Conservation (phyloP, 2,797 vertebrate species). For the Sciurus carolinensis region DNA sequence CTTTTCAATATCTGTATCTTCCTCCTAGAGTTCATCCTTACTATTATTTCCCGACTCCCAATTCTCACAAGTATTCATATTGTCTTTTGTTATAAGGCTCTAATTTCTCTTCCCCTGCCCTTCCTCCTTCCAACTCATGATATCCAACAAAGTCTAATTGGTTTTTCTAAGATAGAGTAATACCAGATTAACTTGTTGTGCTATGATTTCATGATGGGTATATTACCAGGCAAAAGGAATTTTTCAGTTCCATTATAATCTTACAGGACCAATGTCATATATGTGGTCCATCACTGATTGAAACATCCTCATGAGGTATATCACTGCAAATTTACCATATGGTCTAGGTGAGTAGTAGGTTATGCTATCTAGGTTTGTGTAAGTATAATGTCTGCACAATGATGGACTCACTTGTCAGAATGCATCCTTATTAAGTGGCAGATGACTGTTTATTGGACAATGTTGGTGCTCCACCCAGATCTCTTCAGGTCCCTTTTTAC, state of each 20-base stretch:
- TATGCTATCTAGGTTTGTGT: too few relatives aligned
- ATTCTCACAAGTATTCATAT: neutral
- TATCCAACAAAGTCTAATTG: constrained; percentile 37
- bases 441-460: neutral
- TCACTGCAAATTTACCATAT: neutral
- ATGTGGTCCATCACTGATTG: neutral
- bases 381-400: neutral
- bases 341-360: neutral
- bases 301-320: neutral
- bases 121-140: neutral
- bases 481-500: constrained; percentile 5
- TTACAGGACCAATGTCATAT: neutral
- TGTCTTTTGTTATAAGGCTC: constrained; percentile 47
- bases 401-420: neutral
- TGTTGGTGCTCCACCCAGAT: neutral
- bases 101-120: constrained; percentile 1
- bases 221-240: neutral
- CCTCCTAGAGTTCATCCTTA: neutral
- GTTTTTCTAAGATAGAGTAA: constrained; percentile 13
- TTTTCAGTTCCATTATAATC: neutral
- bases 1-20: neutral
- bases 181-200: neutral
- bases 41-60: neutral
- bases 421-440: neutral
- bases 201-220: neutral